Base-by-base conservation (phyloP, 2,797 vertebrate species). In the Manis javanica region DNA sequence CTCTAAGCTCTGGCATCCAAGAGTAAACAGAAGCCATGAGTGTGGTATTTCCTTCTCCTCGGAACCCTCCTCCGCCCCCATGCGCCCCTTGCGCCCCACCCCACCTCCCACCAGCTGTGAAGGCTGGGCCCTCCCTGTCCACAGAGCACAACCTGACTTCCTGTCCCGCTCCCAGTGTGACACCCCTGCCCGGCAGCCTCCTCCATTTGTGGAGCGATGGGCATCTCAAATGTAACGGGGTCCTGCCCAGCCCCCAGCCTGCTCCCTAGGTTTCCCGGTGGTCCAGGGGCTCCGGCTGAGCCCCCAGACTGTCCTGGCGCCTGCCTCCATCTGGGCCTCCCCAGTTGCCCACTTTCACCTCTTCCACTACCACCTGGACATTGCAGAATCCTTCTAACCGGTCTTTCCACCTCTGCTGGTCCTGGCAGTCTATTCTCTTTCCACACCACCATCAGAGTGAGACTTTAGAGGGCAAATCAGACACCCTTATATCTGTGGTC, bases 51-150 rank as follows among this genome's bases (percentile, higher is more conserved):
- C 15, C 71, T 64, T 37, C 18, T 19, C 42, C 15, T 10, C 24
- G 66, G 11, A 29, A 26, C 15, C 71, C 10, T 21, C 11, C 74
- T 24, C 46, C 21, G 2, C 7, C 39, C 5, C n/a, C 12, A 1
- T 3, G 19, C 0, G 3, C 19, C 31, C 7, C 34, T 34, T 34
- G 34, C 34, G 34, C 34, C 34, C 18, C 24, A 31, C 24, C 26
- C 34, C 37, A 3, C 5, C 26, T 34, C 63, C 49, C 13, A 16
- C 16, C 49, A 18, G 23, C 34, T 31, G 16, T 7, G 13, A 53
- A 49, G 71, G 24, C 3, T 1, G 0, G 0, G 16, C 57, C 34
- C 46, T 15, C 1, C 9, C 24, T 29, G 0, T 8, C 23, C 0
- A 2, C 51, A 11, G 2, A 14, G 3, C 46, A 31, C 55, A 0